A percentile compares a stretch with the other conserved stretches of the same genome.
These are phyloP conservation scores for Alouatta caraya DNA, from an alignment of 2,797 vertebrate species.

Conservation along the genomic window DNA sequence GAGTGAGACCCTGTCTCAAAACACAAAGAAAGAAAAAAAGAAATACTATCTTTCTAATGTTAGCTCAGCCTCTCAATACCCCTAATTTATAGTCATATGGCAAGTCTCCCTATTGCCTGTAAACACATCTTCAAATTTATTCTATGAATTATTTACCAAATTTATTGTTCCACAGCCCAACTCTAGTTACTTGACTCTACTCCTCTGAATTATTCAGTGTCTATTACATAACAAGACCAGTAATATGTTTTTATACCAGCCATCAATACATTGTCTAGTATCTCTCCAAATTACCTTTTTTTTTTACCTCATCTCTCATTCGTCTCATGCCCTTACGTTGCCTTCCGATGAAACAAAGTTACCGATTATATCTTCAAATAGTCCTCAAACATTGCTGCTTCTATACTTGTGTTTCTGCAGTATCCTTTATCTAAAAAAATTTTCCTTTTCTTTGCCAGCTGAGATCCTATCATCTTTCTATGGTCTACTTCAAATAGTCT, in stretches of 20 bases:
- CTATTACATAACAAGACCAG: neutral
- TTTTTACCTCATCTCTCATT: neutral
- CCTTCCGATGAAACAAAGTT: neutral
- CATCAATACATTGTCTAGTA: neutral
- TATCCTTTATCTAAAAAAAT: neutral
- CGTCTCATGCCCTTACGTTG: neutral
- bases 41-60: neutral
- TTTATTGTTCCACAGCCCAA: neutral
- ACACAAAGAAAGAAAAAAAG: neutral
- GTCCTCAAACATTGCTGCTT: neutral
- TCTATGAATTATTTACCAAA: neutral
- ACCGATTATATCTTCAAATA: neutral
- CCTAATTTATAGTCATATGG: neutral
- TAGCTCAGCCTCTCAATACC: neutral
- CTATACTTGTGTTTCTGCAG: neutral
- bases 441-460: neutral
- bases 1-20: neutral
- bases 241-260: neutral
- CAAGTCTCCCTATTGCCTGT: neutral
- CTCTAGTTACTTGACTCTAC: neutral
- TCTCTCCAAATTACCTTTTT: neutral
- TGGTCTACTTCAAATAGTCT: neutral
- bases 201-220: neutral
- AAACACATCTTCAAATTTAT: neutral
- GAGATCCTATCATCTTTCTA: neutral